Evolutionary conservation across 2,797 vertebrate genomes (phyloP).

Genomic region (Crocidura indochinensis): DNA sequence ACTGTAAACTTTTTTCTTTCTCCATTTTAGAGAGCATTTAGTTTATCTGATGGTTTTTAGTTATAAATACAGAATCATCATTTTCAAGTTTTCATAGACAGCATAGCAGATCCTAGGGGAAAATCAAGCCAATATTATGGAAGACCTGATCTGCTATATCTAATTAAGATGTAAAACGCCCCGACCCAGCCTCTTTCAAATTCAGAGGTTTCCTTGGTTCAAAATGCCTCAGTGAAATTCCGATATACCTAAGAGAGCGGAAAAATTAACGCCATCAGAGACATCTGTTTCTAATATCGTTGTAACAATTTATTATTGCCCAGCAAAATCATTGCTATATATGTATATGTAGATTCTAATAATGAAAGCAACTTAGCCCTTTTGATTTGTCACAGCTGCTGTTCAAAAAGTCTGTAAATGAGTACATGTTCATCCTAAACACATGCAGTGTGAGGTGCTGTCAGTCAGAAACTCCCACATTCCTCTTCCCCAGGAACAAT

Average conservation of each 20-base stretch:
- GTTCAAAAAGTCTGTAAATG: constrained; percentile 62
- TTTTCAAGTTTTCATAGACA: constrained; percentile 36
- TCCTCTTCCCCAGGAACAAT: constrained; percentile 62
- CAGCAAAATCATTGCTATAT: constrained; percentile 50
- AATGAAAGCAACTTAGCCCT: constrained; percentile 69
- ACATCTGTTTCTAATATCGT: constrained; percentile 65
- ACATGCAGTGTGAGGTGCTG: not conserved
- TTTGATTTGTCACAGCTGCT: constrained; percentile 64
- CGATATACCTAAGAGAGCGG: constrained; percentile 42
- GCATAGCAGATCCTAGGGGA: not conserved
- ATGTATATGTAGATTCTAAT: constrained; percentile 69
- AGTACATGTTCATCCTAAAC: constrained; percentile 43
- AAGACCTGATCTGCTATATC: constrained; percentile 22
- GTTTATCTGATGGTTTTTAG: constrained; percentile 64
- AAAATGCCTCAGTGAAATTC: constrained; percentile 46
- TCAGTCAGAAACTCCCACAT: constrained; percentile 47
- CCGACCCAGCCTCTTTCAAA: constrained; percentile 62
- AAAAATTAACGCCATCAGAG: not conserved
- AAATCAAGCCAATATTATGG: constrained; percentile 38
- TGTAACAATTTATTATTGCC: constrained; percentile 44
- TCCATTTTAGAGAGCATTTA: constrained; percentile 62
- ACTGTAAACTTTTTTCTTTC: not conserved
- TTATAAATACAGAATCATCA: constrained; percentile 56
- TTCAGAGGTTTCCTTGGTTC: constrained; percentile 63
- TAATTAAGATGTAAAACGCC: constrained; percentile 46